Evolutionary conservation across 1,140 invertebrate genomes (phyloP).

Genomic region (Ips nitidus): DNA sequence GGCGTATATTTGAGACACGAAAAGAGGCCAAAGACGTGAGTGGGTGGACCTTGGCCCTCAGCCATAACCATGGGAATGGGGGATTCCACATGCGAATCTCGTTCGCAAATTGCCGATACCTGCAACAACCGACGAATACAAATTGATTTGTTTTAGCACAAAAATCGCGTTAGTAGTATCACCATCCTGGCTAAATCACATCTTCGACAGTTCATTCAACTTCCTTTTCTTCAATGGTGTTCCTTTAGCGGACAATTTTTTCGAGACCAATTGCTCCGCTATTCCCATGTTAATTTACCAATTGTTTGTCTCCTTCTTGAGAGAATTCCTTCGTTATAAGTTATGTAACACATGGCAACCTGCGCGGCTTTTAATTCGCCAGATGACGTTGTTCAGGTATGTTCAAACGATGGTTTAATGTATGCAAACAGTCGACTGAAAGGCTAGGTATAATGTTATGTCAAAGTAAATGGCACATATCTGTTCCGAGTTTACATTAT

Average conservation of each 20-base stretch:
- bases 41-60: constrained; percentile 26
- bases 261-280: constrained; percentile 7
- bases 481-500: constrained; percentile 12
- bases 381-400: constrained; percentile 23
- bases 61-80: constrained; percentile 23
- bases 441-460: constrained; percentile 17
- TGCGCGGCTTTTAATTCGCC: constrained; percentile 21
- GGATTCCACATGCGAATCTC: constrained; percentile 20
- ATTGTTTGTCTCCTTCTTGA: constrained; percentile 17
- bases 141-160: no score
- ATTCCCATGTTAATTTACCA: constrained; percentile 10
- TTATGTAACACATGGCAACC: constrained; percentile 32
- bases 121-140: neutral
- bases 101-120: constrained; percentile 8
- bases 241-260: constrained; percentile 6
- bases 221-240: constrained; percentile 8
- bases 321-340: constrained; percentile 15
- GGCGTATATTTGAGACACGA: neutral
- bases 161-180: no score
- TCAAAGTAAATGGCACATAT: constrained; percentile 23
- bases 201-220: constrained; percentile 10
- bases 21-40: constrained; percentile 35
- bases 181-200: neutral
- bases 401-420: constrained; percentile 24
- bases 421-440: constrained; percentile 30